Evolutionary conservation across 2,797 vertebrate species (phyloP).

Genomic region (Diplodus puntazzo): DNA sequence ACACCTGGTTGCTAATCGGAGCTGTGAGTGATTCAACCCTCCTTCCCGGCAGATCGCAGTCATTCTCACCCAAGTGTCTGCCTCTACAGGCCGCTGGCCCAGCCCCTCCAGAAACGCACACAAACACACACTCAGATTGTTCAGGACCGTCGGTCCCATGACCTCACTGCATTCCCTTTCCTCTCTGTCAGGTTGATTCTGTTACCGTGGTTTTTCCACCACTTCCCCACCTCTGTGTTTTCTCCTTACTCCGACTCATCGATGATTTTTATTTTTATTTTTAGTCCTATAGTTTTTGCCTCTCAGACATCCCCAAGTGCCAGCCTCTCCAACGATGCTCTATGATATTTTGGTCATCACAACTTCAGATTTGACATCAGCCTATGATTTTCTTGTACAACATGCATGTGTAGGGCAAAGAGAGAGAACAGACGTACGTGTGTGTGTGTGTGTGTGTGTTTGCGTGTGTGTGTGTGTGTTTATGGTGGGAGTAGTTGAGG

Average conservation of each 20-base stretch:
- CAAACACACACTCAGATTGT: slow-evolving; percentile 53
- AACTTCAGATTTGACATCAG: slow-evolving; percentile 26
- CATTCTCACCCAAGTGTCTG: slow-evolving; percentile 80
- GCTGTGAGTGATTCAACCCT: slow-evolving; percentile 69
- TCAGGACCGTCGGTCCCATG: slow-evolving; percentile 77
- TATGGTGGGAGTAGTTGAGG: slow-evolving; percentile 60
- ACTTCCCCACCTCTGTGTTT: slow-evolving; percentile 51
- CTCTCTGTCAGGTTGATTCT: slow-evolving; percentile 82
- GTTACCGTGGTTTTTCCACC: slow-evolving; percentile 82
- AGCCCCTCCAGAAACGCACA: slow-evolving; percentile 47
- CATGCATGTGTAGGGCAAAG: slow-evolving; percentile 18
- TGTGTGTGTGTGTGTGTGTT: slow-evolving; percentile 48
- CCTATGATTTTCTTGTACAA: slow-evolving; percentile 44
- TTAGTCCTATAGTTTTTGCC: slow-evolving; percentile 15
- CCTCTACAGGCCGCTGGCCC: slow-evolving; percentile 69
- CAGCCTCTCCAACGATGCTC: slow-evolving; percentile 1
- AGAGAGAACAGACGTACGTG: slow-evolving; percentile 52
- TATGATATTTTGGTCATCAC: slow-evolving; percentile 23
- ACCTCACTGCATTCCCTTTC: slow-evolving; percentile 81
- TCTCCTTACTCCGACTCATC: slow-evolving; percentile 50
- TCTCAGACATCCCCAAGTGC: neutral
- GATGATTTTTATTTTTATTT: slow-evolving; percentile 10
- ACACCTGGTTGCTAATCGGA: slow-evolving; percentile 65
- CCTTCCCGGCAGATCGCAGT: slow-evolving; percentile 73
- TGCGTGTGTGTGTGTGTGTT: slow-evolving; percentile 53